These are phyloP conservation scores for Upupa epops DNA, from an alignment of 2,113 vertebrate species.

Conservation along the genomic window DNA sequence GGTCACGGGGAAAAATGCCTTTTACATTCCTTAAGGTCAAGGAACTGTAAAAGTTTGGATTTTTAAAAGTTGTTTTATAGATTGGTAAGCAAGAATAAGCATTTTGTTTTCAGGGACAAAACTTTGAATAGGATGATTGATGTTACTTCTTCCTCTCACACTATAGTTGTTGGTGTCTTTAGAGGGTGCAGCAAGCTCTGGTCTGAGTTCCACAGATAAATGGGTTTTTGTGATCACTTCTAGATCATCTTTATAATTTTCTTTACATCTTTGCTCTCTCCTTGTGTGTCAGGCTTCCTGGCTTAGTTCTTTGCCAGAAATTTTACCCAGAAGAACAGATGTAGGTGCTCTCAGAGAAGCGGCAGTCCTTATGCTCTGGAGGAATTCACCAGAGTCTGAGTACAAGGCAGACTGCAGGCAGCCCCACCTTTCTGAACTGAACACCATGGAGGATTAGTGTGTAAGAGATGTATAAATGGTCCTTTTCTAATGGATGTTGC, in stretches of 20 bases:
- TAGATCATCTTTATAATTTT: not conserved
- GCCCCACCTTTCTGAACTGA: not conserved
- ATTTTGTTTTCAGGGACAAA: not conserved
- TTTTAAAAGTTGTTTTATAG: not conserved
- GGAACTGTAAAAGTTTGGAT: not conserved
- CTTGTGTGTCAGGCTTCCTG: not conserved
- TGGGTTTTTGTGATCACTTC: not conserved
- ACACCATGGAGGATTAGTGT: not conserved
- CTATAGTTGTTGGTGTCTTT: not conserved
- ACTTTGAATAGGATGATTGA: not conserved
- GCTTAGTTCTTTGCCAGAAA: not conserved
- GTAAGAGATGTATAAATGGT: not conserved
- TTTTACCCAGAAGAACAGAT: not conserved
- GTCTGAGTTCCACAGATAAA: not conserved
- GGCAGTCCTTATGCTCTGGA: not conserved
- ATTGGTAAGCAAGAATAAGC: not conserved
- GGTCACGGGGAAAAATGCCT: not conserved
- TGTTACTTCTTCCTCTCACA: not conserved
- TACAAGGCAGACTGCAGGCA: not conserved
- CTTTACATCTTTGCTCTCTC: not conserved
- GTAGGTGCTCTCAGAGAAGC: not conserved
- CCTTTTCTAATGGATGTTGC: not conserved
- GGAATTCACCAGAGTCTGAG: not conserved
- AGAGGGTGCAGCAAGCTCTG: not conserved
- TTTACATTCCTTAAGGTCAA: not conserved